Base-by-base conservation (phyloP, 2,888 invertebrate species). In the Nysson spinosus region DNA sequence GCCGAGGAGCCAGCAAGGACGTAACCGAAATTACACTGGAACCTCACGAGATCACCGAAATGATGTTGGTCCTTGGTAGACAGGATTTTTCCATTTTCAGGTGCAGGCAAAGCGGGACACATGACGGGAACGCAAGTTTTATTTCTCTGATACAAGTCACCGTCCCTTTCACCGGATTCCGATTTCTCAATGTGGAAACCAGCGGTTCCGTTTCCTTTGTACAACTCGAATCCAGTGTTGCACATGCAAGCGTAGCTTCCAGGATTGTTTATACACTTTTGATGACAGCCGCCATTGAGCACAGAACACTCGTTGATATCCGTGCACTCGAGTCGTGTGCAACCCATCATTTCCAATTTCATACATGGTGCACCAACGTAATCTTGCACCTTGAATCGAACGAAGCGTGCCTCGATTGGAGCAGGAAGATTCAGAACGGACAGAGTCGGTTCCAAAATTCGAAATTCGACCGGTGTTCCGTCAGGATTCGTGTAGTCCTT, bases 1-100 rank as follows among this genome's bases (percentile, higher is more conserved):
- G 95, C 92, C 0, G 95, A 92, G 44, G 95, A 93, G 46, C 98
- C 98, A 60, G 94, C 92, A 92, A 98, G 94, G 0, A 96, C 94
- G 83, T 95, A 96, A 12, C 98, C 98, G 87, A 98, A 97, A 81
- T 96, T 93, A 84, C 98, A 98, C 82, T 96, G 96, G 90, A 98
- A 98, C 70, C 92, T 92, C 0, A 97, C 93, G 34, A 95, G 90
- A 86, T 97, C 97, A 0, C 96, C 96, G 82, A 96, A 97, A 84
- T 97, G 96, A 84, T 94, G 96, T 80, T 93, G 90, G 52, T 90
- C 89, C 81, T 95, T 94, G 0, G 95, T 96, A 0, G 96, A 93
- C 5, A 97, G 86, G 20, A 96, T 88, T 76, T 94, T 91, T 55
- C 96, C 97, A 85, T 96, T 96, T 85, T 96, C 95, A 0, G 96